Conservation (phyloP, 2,888 invertebrate species). For the Agrypnus murinus region DNA sequence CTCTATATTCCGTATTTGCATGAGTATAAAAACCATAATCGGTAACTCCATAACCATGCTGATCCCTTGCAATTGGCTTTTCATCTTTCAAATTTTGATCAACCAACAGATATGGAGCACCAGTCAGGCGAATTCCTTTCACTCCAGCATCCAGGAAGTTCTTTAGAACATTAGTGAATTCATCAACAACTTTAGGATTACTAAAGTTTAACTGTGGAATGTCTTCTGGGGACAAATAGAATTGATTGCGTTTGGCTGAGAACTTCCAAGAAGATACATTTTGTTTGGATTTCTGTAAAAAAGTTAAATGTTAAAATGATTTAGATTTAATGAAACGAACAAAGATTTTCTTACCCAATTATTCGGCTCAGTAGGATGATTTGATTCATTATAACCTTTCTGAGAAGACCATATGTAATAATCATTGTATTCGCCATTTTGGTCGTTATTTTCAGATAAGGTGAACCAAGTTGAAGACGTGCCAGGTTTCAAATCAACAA, state of each 20-base stretch:
- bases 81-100: constrained; percentile 75
- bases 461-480: constrained; percentile 84
- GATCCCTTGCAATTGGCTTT: no score
- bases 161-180: constrained; percentile 79
- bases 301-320: no score
- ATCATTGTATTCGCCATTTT: constrained; percentile 74
- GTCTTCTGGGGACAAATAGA: constrained; percentile 86
- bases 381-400: constrained; percentile 64
- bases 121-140: constrained; percentile 85
- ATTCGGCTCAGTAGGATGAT: constrained; percentile 74
- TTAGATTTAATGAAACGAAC: no score
- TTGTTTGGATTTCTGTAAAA: constrained; percentile 52
- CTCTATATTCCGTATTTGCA: constrained; percentile 77
- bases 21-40: constrained; percentile 81
- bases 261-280: constrained; percentile 82
- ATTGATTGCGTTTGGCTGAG: constrained; percentile 78
- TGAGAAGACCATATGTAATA: constrained; percentile 87
- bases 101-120: constrained; percentile 80
- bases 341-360: constrained; percentile 82
- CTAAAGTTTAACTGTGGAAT: constrained; percentile 90
- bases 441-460: constrained; percentile 75
- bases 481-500: constrained; percentile 86
- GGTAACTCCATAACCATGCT: constrained; percentile 44
- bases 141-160: constrained; percentile 86
- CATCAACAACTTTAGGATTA: constrained; percentile 78